Percentiles rank a stretch among this genome's conserved stretches.
phyloP scores from a whole-genome alignment of 2,113 vertebrate genomes.

The Ciconia maguari region DNA sequence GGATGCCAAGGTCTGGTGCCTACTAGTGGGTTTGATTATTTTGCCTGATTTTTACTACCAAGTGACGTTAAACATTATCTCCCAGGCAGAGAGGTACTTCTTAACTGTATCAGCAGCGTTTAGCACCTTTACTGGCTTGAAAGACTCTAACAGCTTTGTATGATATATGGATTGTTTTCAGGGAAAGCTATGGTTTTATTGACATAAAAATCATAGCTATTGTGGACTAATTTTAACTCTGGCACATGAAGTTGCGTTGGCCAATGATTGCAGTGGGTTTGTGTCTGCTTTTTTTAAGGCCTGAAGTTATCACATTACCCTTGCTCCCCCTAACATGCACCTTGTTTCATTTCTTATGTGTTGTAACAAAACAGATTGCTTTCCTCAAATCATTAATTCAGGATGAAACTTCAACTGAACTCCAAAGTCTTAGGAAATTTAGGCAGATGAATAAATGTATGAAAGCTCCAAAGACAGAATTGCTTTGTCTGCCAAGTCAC shows the following conservation, averaged over 20 bases:
- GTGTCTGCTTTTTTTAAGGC: neutral
- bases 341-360: neutral
- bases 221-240: neutral
- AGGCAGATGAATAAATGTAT: conserved; percentile 44
- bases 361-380: neutral
- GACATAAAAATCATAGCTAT: neutral
- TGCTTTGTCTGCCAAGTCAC: conserved; percentile 42
- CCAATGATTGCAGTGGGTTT: neutral
- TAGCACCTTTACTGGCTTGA: neutral
- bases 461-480: conserved; percentile 27
- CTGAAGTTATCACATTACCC: rapidly evolving
- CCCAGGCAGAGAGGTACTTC: neutral
- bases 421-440: conserved; percentile 18
- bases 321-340: neutral
- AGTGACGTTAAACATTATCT: neutral
- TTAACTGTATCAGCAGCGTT: neutral
- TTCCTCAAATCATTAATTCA: neutral
- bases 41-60: neutral
- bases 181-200: neutral
- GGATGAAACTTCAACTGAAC: conserved; percentile 7
- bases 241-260: neutral
- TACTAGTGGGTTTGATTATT: neutral
- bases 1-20: neutral
- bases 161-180: neutral
- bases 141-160: neutral